These are phyloP conservation scores for Hydriomena furcata DNA, from an alignment of 2,888 invertebrate species.

Conservation along the genomic window DNA sequence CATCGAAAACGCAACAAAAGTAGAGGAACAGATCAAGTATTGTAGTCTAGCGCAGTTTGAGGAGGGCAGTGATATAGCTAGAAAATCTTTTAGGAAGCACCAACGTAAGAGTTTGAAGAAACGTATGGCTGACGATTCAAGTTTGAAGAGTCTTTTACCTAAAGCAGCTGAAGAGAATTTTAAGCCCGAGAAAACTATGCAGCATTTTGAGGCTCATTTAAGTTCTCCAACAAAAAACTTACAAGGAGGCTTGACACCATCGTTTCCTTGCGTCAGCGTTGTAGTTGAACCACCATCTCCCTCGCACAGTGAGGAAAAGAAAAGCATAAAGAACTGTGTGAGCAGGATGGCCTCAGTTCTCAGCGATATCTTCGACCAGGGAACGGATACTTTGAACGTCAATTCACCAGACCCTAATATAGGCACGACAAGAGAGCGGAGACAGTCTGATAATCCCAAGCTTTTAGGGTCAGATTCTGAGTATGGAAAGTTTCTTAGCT, in stretches of 20 bases:
- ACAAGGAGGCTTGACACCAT: constrained; percentile 37
- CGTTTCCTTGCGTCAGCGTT: constrained; percentile 87
- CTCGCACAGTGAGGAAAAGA: constrained; percentile 84
- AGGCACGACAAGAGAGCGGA: constrained; percentile 72
- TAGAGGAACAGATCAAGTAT: constrained; percentile 86
- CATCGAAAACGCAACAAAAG: constrained; percentile 74
- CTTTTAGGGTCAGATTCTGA: constrained; percentile 85
- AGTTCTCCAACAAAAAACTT: constrained; percentile 24
- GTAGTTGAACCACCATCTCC: constrained; percentile 91
- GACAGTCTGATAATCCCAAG: constrained; percentile 84
- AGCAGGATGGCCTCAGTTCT: constrained; percentile 78
- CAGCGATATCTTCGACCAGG: constrained; percentile 72
- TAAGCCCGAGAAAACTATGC: constrained; percentile 41
- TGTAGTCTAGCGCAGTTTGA: constrained; percentile 92
- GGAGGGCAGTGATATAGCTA: constrained; percentile 92
- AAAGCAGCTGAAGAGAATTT: constrained; percentile 60
- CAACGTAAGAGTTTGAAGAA: constrained; percentile 75
- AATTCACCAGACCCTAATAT: constrained; percentile 73
- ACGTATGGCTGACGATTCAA: constrained; percentile 56
- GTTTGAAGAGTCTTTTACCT: constrained; percentile 60
- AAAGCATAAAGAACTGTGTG: constrained; percentile 63
- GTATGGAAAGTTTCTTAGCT: constrained; percentile 86
- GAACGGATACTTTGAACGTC: constrained; percentile 70
- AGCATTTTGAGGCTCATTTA: constrained; percentile 28
- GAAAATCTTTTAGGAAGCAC: constrained; percentile 88